phyloP scores from a whole-genome alignment of 2,113 vertebrate genomes.

The Natator depressus region DNA sequence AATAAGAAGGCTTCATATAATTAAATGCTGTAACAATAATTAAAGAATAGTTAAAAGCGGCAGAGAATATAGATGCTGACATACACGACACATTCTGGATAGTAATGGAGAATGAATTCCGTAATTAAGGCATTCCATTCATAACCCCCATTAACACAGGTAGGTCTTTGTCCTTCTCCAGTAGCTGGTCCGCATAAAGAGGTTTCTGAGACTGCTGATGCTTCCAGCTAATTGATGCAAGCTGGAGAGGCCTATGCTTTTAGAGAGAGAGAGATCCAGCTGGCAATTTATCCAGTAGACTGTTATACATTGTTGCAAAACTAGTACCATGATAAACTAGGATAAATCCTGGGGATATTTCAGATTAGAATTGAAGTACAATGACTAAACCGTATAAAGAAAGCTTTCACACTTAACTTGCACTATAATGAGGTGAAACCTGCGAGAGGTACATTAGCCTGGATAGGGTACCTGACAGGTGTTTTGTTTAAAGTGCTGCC shows the following conservation, averaged over 20 bases:
- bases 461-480: too few relatives aligned
- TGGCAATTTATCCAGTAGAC: too few relatives aligned
- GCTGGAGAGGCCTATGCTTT: neutral
- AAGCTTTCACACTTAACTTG: neutral
- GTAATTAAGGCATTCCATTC: fast-evolving
- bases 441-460: too few relatives aligned
- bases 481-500: too few relatives aligned
- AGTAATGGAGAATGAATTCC: fast-evolving
- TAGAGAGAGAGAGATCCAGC: neutral
- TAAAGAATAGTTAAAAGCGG: neutral
- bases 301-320: neutral
- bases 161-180: neutral
- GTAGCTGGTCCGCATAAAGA: fast-evolving
- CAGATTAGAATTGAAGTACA: neutral
- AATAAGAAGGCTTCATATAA: fast-evolving
- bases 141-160: neutral
- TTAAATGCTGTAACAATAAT: fast-evolving
- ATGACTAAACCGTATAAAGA: neutral
- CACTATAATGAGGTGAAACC: too few relatives aligned
- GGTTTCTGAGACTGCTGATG: neutral
- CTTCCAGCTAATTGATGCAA: neutral
- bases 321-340: neutral
- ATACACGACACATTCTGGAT: fast-evolving
- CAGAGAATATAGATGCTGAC: fast-evolving
- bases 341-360: neutral